Conservation (phyloP, 2,797 vertebrate genomes). For the Onychomys arenicola region DNA sequence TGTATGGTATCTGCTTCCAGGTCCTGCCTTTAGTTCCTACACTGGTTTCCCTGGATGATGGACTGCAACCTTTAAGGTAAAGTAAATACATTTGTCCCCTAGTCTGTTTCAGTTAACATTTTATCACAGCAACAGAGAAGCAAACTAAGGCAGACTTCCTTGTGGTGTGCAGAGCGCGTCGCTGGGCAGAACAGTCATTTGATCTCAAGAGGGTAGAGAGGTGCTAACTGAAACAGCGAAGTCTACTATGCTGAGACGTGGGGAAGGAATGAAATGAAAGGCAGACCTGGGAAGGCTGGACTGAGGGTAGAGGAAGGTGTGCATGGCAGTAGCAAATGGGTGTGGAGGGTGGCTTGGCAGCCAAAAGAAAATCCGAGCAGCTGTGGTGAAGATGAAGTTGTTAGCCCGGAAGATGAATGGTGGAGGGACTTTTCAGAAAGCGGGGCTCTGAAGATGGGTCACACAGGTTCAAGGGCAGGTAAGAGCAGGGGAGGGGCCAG, state of each 20-base stretch:
- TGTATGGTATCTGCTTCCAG: not conserved
- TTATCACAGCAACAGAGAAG: not conserved
- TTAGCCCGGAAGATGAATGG: not conserved
- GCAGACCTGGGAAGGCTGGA: too few relatives aligned
- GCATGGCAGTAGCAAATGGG: not conserved
- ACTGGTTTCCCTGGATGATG: not conserved
- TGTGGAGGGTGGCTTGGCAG: not conserved
- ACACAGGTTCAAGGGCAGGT: not conserved
- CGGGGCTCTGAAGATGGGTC: not conserved
- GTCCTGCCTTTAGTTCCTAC: not conserved
- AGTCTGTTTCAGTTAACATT: not conserved
- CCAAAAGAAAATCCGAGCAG: not conserved
- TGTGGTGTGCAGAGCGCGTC: not conserved
- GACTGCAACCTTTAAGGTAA: not conserved
- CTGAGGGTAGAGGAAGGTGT: accelerated
- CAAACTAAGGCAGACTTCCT: not conserved
- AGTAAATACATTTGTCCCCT: not conserved
- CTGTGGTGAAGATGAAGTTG: not conserved
- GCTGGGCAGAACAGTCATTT: not conserved
- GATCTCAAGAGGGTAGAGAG: not conserved
- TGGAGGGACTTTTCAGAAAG: not conserved
- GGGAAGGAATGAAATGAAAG: not conserved
- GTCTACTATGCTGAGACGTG: not conserved
- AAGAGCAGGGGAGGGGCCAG: not conserved
- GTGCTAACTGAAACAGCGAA: not conserved